Conservation (phyloP, 2,888 invertebrate species). For the Cryptus viduatorius region DNA sequence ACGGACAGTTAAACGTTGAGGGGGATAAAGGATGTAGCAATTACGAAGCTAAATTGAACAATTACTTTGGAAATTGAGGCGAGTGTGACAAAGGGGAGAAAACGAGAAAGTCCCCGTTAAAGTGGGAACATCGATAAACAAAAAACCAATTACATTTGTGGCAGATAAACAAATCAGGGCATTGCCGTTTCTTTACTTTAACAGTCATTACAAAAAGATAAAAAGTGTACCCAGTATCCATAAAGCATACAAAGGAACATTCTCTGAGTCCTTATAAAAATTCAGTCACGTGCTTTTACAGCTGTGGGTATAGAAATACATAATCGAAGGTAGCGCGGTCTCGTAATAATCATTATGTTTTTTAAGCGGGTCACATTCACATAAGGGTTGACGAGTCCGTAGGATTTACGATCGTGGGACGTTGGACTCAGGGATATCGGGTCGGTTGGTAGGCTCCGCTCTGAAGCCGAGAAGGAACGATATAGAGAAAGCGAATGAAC, state of each 20-base stretch:
- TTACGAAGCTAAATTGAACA: conserved; percentile 8
- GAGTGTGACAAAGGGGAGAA: background rate
- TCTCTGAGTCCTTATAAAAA: too few species aligned
- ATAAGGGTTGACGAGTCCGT: conserved; percentile 73
- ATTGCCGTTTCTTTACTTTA: background rate
- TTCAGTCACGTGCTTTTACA: too few species aligned
- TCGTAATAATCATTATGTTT: conserved; percentile 72
- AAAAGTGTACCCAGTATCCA: too few species aligned
- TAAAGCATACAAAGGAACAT: too few species aligned
- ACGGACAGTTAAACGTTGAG: background rate
- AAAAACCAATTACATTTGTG: background rate
- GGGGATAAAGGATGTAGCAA: background rate
- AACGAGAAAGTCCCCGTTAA: background rate
- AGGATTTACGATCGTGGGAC: background rate
- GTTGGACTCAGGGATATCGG: conserved; percentile 63
- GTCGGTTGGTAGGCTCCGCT: conserved; percentile 63
- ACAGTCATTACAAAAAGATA: too few species aligned
- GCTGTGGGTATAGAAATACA: background rate
- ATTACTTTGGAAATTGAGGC: background rate
- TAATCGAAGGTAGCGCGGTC: conserved; percentile 12
- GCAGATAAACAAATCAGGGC: background rate
- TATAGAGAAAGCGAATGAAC: conserved; percentile 39
- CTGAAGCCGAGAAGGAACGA: conserved; percentile 38
- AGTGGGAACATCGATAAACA: background rate
- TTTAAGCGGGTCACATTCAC: conserved; percentile 75